A percentile compares a stretch with the other conserved stretches of the same genome.
These are phyloP conservation scores for Bombus polaris DNA, from an alignment of 1,140 invertebrate species.

Conservation along the genomic window DNA sequence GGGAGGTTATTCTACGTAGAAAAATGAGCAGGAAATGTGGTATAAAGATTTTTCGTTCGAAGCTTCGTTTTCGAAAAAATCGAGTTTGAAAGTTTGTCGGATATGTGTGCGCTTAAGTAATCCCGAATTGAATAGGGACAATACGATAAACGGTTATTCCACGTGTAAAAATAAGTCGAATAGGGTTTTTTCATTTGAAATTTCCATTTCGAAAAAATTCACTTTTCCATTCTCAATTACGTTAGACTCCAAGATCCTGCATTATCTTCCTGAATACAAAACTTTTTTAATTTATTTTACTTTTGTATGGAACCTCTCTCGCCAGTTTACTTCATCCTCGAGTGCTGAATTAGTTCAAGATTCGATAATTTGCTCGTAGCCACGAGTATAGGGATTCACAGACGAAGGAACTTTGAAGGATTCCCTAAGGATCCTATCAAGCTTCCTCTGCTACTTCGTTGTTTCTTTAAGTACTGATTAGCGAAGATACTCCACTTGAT, in stretches of 20 bases:
- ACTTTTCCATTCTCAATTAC: too few species aligned
- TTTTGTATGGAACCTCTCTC: not conserved
- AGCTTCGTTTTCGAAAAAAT: too few species aligned
- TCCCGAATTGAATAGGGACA: not conserved
- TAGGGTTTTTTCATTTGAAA: too few species aligned
- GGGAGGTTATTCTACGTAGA: too few species aligned
- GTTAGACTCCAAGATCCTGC: too few species aligned
- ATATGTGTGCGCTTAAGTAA: not conserved
- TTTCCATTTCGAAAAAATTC: too few species aligned
- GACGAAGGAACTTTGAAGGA: not conserved
- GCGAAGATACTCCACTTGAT: not conserved
- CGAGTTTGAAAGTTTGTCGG: not conserved
- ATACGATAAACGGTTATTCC: too few species aligned
- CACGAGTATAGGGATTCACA: not conserved
- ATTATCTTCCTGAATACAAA: too few species aligned
- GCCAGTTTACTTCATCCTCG: not conserved
- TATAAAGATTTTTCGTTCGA: too few species aligned
- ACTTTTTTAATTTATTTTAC: not conserved
- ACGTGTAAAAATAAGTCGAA: too few species aligned
- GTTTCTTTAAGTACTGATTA: constrained; percentile 1
- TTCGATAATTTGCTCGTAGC: not conserved
- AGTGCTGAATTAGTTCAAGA: not conserved
- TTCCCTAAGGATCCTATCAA: not conserved
- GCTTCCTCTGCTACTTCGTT: not conserved
- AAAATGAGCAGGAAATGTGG: too few species aligned